Evolutionary conservation across 2,797 vertebrate species (phyloP).

Genomic region (Gallinago solitaria): DNA sequence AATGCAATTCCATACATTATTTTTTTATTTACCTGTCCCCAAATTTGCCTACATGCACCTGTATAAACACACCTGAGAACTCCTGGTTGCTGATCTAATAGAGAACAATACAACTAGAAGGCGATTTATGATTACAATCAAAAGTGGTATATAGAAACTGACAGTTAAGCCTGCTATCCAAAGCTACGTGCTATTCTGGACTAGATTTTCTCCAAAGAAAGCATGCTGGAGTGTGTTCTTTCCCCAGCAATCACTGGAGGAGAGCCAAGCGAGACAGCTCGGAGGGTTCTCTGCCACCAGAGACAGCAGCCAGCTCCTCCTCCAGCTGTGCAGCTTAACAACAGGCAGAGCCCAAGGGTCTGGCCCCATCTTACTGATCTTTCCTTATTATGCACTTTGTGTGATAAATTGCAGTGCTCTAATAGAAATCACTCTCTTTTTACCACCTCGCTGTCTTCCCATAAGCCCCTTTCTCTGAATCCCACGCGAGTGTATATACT

Average conservation of each 20-base stretch:
- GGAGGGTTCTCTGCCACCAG: not conserved
- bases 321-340: not conserved
- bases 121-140: not conserved
- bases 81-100: not conserved
- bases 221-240: accelerated
- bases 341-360: not conserved
- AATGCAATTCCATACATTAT: not conserved
- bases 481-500: accelerated
- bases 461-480: not conserved
- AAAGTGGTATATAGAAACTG: not conserved
- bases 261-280: not conserved
- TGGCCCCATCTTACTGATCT: not conserved
- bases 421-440: not conserved
- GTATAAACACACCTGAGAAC: not conserved
- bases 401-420: not conserved
- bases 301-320: not conserved
- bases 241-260: not conserved
- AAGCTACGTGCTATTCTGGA: not conserved
- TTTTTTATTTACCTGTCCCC: not conserved
- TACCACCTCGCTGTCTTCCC: not conserved
- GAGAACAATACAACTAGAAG: not conserved
- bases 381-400: not conserved
- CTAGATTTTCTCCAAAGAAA: not conserved
- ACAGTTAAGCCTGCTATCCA: not conserved
- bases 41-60: not conserved